Evolutionary conservation across 2,888 invertebrate genomes (phyloP), one percentile per base, ranked within the genome.

Genomic region (Sicus ferrugineus): DNA sequence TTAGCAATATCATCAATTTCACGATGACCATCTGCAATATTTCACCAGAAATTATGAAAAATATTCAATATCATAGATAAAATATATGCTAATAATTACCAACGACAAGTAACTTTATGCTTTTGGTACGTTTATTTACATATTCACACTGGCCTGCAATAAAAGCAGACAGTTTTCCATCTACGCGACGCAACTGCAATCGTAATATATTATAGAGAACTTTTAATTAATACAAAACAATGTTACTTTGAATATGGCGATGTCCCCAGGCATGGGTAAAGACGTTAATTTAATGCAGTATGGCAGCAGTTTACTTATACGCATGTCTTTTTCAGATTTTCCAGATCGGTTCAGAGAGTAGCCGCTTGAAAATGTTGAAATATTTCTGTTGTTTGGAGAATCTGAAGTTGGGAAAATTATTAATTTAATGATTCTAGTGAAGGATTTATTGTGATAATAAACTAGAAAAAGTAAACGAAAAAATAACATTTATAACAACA

Each of bases 121-220:
- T 3, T 65, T 77, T 81, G 7, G 75, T 78, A 23, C 82, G 77
- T 3, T 74, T 76, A 67, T 81, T 79, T 6, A 79, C 21, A 61
- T 78, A 77, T 7, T 71, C 67, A n/a, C 77, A 78, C 50, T 65
- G 74, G 14, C 77, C 81, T 23, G 76, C 76, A 4, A 81, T 71
- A 38, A 64, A 74, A 5, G 71, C 66, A 0, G 79, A 31, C 3
- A 19, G 14, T 46, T 46, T 67, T 28, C 31, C 30, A 46, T 67
- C 48, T 11, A 38, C 16, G 6, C 67, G 48, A 7, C 1, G 16
- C 28, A 67, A 7, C 67, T 67, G 54, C 21, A 52, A 65, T 4
- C 38, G 16, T 5, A 52, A 34, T 11, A 21, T 34, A 23, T 61
- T 42, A 4, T 23, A 6, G 6, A 14, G n/a, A 14, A 9, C 38